A percentile compares a stretch with the other conserved stretches of the same genome.
Conservation (phyloP, 1,140 invertebrate genomes). For the Drosophila albomicans region DNA sequence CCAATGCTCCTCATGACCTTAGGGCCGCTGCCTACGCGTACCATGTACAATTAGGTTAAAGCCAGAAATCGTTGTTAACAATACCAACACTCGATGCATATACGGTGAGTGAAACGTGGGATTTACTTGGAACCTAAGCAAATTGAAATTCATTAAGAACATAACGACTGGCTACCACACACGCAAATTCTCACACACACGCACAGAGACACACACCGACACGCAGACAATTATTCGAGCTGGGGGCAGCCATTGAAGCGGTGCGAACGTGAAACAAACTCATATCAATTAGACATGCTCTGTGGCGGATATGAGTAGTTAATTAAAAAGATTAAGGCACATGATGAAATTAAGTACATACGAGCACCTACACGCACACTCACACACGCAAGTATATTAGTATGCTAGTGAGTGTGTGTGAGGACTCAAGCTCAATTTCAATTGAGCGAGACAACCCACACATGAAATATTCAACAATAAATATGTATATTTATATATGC, state of each 20-base stretch:
- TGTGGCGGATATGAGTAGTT: conserved; percentile 79
- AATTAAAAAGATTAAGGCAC: conserved; percentile 77
- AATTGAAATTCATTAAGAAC: conserved; percentile 76
- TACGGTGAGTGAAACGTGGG: conserved; percentile 12
- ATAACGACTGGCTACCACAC: conserved; percentile 28
- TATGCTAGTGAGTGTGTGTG: conserved; percentile 16
- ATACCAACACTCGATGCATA: neutral
- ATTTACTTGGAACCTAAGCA: conserved; percentile 28
- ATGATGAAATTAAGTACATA: conserved; percentile 42
- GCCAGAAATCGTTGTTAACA: conserved; percentile 1
- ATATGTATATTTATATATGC: conserved; percentile 1
- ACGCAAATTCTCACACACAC: conserved; percentile 23
- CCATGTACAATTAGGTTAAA: conserved; percentile 6
- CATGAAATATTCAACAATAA: conserved; percentile 11
- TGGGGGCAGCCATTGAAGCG: conserved; percentile 26
- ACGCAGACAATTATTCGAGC: neutral
- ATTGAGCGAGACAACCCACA: conserved; percentile 9
- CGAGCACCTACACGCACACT: neutral
- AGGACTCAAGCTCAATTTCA: conserved; percentile 9
- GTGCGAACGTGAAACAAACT: conserved; percentile 7
- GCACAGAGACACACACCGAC: neutral
- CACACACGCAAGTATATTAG: neutral
- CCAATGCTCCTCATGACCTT: neutral
- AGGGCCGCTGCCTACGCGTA: neutral
- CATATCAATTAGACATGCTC: conserved; percentile 79